These are phyloP conservation scores for Sparus aurata DNA, from an alignment of 2,797 vertebrate species.

Conservation along the genomic window DNA sequence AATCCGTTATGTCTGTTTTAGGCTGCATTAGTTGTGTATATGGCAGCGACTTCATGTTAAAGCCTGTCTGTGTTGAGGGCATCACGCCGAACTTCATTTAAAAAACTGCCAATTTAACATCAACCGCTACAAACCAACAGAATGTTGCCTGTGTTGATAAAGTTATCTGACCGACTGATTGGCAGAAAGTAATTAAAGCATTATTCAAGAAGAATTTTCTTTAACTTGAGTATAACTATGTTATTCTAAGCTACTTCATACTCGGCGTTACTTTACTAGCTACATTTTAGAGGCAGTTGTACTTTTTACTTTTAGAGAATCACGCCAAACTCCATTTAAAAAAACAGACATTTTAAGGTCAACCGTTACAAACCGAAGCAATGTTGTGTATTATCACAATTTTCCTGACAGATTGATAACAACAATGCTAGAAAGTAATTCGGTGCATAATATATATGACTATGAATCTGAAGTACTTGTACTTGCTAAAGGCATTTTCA, in stretches of 20 bases:
- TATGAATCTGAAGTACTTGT: too few relatives aligned
- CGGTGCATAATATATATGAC: too few relatives aligned
- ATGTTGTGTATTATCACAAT: too few relatives aligned
- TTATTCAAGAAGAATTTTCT: too few relatives aligned
- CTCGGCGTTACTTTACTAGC: too few relatives aligned
- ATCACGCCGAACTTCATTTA: background rate
- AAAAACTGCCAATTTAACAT: background rate
- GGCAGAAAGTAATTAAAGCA: background rate
- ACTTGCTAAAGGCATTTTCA: too few relatives aligned
- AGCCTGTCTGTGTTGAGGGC: background rate
- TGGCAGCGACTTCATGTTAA: too few relatives aligned
- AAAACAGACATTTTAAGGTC: too few relatives aligned
- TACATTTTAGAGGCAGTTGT: background rate
- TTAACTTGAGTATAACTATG: background rate
- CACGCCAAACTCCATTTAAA: too few relatives aligned
- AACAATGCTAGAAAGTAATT: too few relatives aligned
- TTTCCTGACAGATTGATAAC: too few relatives aligned
- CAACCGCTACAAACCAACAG: background rate
- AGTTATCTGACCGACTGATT: background rate
- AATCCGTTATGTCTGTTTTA: background rate
- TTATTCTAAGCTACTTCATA: background rate
- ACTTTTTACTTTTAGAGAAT: background rate
- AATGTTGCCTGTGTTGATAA: background rate
- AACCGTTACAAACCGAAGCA: too few relatives aligned
- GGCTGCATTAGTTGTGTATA: rapidly evolving